Evolutionary conservation across 2,113 vertebrate genomes (phyloP).

Genomic region (Megaceryle torquata): DNA sequence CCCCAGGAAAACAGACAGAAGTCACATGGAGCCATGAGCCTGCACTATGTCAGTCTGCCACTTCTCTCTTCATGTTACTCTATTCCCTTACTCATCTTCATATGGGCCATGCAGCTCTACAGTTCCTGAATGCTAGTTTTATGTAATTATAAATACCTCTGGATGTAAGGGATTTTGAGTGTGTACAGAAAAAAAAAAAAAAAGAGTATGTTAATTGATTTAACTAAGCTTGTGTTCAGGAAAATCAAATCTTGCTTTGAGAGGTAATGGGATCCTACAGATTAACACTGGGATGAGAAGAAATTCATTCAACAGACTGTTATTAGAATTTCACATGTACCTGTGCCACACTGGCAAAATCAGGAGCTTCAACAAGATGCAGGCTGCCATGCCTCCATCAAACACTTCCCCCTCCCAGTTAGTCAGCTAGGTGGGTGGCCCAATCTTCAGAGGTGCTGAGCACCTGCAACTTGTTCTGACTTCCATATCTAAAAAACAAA

Average conservation of each 20-base stretch:
- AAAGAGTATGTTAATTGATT: not conserved
- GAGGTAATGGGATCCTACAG: not conserved
- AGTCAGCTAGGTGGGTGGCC: not conserved
- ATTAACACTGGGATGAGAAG: not conserved
- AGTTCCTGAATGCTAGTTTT: not conserved
- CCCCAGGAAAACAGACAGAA: not conserved
- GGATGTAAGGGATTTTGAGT: not conserved
- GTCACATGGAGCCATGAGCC: not conserved
- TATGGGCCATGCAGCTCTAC: not conserved
- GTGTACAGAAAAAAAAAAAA: not conserved
- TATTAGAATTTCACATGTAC: not conserved
- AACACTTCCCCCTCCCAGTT: not conserved
- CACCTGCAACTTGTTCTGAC: not conserved
- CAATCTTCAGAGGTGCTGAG: not conserved
- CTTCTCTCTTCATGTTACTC: not conserved
- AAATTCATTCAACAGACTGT: not conserved
- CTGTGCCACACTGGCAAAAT: not conserved
- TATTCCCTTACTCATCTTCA: not conserved
- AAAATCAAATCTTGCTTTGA: not conserved
- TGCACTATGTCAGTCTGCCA: not conserved
- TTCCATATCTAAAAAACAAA: not conserved
- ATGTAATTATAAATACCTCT: not conserved
- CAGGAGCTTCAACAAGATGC: not conserved
- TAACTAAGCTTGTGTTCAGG: not conserved
- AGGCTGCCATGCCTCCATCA: not conserved